phyloP scores from a whole-genome alignment of 2,797 vertebrate species.

The Anguilla marmorata region DNA sequence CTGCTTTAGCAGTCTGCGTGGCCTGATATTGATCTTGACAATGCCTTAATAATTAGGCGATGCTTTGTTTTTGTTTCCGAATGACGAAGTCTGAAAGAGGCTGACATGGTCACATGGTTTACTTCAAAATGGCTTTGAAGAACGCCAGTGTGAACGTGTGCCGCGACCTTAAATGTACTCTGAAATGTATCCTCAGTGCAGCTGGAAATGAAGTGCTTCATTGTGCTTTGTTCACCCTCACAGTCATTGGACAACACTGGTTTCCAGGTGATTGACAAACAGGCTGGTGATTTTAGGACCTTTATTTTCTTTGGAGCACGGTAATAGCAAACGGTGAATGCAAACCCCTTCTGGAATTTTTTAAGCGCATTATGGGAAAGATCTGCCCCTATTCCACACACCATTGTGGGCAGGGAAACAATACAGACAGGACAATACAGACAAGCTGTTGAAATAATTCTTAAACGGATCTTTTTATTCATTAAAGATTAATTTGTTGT shows the following conservation, averaged over 20 bases:
- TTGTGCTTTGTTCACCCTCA: not conserved
- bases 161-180: not conserved
- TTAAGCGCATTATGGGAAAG: not conserved
- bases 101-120: not conserved
- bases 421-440: not conserved
- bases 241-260: not conserved
- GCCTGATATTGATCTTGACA: not conserved
- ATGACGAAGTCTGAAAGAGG: not conserved
- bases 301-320: not conserved
- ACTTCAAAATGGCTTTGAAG: not conserved
- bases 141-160: not conserved
- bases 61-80: constrained; percentile 1
- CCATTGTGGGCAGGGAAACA: not conserved
- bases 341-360: not conserved
- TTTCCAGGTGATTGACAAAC: not conserved
- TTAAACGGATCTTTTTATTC: not conserved
- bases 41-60: not conserved
- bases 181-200: not conserved
- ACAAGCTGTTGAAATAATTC: not conserved
- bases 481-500: not conserved
- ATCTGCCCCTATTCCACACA: not conserved
- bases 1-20: not conserved
- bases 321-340: not conserved
- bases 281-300: not conserved
- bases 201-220: not conserved